Percentiles rank a stretch among this genome's conserved stretches.
phyloP scores from a whole-genome alignment of 1,140 invertebrate genomes.

The Anastrepha ludens region DNA sequence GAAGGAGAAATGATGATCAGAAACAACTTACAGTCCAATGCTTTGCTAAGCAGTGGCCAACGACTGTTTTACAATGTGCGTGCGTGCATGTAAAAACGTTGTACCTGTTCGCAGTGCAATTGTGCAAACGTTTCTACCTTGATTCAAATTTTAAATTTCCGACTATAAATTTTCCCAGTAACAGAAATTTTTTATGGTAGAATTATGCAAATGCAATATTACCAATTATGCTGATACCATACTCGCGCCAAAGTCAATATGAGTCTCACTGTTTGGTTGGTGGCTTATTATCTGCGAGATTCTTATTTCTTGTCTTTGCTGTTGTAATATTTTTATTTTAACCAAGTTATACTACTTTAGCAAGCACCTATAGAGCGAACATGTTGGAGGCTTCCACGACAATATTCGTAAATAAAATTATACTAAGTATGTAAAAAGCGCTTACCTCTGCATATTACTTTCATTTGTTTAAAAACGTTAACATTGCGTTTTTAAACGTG shows the following conservation, averaged over 20 bases:
- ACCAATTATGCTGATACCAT: background rate
- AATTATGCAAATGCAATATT: slow-evolving; percentile 33
- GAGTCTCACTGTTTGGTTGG: background rate
- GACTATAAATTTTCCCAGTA: background rate
- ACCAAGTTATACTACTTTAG: background rate
- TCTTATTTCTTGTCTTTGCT: slow-evolving; percentile 17
- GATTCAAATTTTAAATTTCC: slow-evolving; percentile 3
- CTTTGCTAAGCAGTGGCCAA: no score
- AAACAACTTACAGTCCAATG: no score
- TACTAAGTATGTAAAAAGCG: background rate
- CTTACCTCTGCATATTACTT: background rate
- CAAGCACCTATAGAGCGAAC: background rate
- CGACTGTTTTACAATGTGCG: no score
- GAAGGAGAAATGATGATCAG: no score
- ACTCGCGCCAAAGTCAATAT: background rate
- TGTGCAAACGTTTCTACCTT: background rate
- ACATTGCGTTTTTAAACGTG: background rate
- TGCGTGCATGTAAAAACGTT: background rate
- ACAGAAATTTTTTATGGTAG: slow-evolving; percentile 32
- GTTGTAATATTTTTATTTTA: slow-evolving; percentile 54
- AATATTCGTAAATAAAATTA: background rate
- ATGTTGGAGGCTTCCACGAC: background rate
- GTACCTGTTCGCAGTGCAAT: background rate
- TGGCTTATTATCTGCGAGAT: background rate
- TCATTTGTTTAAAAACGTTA: no score